Percentiles rank a stretch among this genome's conserved stretches.
These are phyloP conservation scores for Dasypus novemcinctus DNA, from an alignment of 2,113 vertebrate genomes.

Conservation along the genomic window DNA sequence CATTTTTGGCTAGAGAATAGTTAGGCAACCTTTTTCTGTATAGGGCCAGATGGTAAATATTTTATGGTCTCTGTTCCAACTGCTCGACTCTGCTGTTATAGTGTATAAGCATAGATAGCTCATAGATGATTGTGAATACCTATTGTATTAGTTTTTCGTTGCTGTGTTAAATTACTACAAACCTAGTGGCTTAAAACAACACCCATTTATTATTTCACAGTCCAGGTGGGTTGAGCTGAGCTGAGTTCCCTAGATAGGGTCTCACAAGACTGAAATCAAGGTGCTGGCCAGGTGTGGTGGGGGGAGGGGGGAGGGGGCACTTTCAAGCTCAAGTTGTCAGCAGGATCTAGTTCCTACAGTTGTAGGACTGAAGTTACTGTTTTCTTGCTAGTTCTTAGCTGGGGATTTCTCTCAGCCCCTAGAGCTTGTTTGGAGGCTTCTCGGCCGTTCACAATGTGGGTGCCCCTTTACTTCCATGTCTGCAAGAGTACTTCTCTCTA, in stretches of 20 bases:
- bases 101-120: background rate
- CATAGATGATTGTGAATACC: rapidly evolving
- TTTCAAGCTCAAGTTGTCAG: background rate
- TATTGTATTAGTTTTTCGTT: background rate
- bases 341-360: background rate
- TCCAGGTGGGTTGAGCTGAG: background rate
- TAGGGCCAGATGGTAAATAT: background rate
- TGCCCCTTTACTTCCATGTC: background rate
- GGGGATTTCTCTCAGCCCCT: background rate
- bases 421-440: background rate
- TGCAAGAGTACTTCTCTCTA: background rate
- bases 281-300: background rate
- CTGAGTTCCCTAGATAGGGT: background rate
- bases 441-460: background rate
- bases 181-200: background rate
- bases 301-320: background rate
- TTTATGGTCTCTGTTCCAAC: background rate
- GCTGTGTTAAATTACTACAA: background rate
- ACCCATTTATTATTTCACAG: background rate
- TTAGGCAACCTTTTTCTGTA: background rate
- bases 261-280: background rate
- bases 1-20: background rate
- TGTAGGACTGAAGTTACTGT: background rate
- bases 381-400: background rate
- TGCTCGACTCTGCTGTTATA: background rate